Base-by-base conservation (phyloP, 2,113 vertebrate species). In the Pholis gunnellus region DNA sequence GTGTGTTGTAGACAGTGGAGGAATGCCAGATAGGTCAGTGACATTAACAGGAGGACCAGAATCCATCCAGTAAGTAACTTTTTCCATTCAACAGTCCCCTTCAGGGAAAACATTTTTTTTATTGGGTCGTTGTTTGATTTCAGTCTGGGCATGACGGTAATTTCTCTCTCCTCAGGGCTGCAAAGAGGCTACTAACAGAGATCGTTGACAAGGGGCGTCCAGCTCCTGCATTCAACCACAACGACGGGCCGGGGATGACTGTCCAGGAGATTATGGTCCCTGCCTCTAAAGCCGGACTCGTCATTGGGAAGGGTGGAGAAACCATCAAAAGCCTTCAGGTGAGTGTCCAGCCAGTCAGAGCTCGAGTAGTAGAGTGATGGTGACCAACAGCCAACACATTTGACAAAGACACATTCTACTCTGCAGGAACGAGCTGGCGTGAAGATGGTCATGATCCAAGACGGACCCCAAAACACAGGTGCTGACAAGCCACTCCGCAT, bases 381-480 rank as follows among this genome's bases (percentile, higher is more conserved):
- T 17, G 25, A 36, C 10, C 14, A 66, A 11, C 27, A 6, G 14
- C 2, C 15, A 17, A 36, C 6, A 18, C 6, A 34, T 48, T 44
- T 50, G 31, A 6, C 29, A 8, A 20, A 42, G 0, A 5, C 13
- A 25, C 9, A 66, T 66, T 66, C 25, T 18, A 70, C 9, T 72
- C 1, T 46, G 79, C 42, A 99, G 98, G 98, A 99, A 72, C 94
- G 98, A 56, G 97, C 98, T 60, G 98, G 98, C 76, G 98, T 99
- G 73, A 99, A 99, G 94, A 99, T 99, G 98, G 98, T 99, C 20
- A 99, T 99, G 98, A 99, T 99, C 93, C 98, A 99, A 85, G 98
- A 99, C 67, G 98, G 98, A 7, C 98, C 98, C 10, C 98, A 99
- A 88, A 99, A 99, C 92, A 99, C 98, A 74, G 98, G 98, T 20